Evolutionary conservation across 2,888 invertebrate species (phyloP).

Genomic region (Archips crataeganus): DNA sequence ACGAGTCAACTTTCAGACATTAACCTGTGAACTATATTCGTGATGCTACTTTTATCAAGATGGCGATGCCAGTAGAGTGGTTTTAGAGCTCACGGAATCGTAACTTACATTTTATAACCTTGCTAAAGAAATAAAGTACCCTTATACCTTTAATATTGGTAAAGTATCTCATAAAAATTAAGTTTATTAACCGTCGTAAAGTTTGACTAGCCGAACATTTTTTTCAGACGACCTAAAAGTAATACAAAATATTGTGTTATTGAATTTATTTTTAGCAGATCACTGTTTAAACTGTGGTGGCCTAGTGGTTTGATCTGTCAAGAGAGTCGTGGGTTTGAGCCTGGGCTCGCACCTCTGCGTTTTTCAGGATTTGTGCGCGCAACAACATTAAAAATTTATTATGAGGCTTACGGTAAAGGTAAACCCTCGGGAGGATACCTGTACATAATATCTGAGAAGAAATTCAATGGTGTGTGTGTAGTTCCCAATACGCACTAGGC

Average conservation of each 20-base stretch:
- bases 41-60: constrained; percentile 57
- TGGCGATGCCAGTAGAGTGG: constrained; percentile 59
- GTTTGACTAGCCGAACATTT: constrained; percentile 12
- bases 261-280: not conserved
- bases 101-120: constrained; percentile 38
- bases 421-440: too few species aligned
- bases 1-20: constrained; percentile 37
- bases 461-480: too few species aligned
- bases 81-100: constrained; percentile 57
- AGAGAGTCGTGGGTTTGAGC: too few species aligned
- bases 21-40: constrained; percentile 42
- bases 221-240: not conserved
- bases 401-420: too few species aligned
- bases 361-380: too few species aligned
- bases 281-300: too few species aligned
- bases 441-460: too few species aligned
- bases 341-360: too few species aligned
- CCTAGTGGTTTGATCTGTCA: too few species aligned
- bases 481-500: too few species aligned
- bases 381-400: too few species aligned
- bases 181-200: constrained; percentile 37
- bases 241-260: not conserved
- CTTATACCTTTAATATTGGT: constrained; percentile 15
- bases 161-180: constrained; percentile 35
- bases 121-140: constrained; percentile 29